Base-by-base conservation (phyloP, 1,140 invertebrate species). In the Drosophila parvula region DNA sequence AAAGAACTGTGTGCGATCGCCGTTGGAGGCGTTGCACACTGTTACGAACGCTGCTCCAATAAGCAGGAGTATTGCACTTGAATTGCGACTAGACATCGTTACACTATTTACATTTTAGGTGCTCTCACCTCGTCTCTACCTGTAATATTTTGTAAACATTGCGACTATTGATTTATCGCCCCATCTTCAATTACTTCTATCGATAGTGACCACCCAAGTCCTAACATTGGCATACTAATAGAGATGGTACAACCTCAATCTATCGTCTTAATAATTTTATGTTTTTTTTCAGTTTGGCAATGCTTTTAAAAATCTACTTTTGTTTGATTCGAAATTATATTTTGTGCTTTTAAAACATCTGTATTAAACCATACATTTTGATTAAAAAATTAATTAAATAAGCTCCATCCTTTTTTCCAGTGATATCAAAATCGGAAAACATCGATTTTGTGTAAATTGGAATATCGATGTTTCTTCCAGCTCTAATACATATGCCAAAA, bases 1-100 rank as follows among this genome's bases (percentile, higher is more conserved):
- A 48, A 91, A 92, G 28, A 90, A 92, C 56, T 82, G 82, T 32
- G 91, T 92, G 4, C 86, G 78, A 63, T 92, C 91, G 0, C 91
- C 91, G 28, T 74, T 80, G 18, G 91, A 91, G 10, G 74, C 77
- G 12, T 34, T 27, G 38, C 44, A 65, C 9, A 40, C 51, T 8
- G 41, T 50, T 7, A 34, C 16, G 6, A 68, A 16, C 10, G 43
- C 34, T 28, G 48, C 53, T 32, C 28, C 70, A n/a, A 74, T 38
- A 59, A 82, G 27, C 30, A 79, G 16, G 16, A 48, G 27, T 68
- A 78, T 75, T 80, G 83, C 73, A 88, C 68, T 59, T 50, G 28
- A 16, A 47, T 57, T 75, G 16, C 57, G 28, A 48, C 55, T 78
- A 63, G 44, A 22, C 78, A 81, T 84, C 18, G 16, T 11, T 41